Evolutionary conservation across 2,888 invertebrate genomes (phyloP), one percentile per base, ranked within the genome.

Genomic region (Machimus rusticus): DNA sequence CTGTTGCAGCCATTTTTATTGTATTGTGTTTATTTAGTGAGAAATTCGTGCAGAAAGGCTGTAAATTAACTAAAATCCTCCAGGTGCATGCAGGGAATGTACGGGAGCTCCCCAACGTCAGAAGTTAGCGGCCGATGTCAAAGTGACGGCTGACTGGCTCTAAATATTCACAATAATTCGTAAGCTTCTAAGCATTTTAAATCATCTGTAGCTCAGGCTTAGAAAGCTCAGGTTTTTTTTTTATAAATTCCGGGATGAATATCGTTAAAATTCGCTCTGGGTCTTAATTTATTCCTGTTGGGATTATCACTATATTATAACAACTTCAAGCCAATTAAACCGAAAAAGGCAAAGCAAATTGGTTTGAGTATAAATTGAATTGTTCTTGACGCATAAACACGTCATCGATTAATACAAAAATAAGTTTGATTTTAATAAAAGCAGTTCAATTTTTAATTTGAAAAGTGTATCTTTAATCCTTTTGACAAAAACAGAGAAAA

Each of bases 1-100:
- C 93, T 91, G 92, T 92, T 90, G 91, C 90, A 74, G 92, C 91
- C 91, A 92, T 92, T 91, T 90, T 90, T 92, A 92, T 43, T 92
- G 90, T 23, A n/a, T 46, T 9, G 23, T 66, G 12, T 23, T 23
- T 66, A 8, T 14, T 66, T 8, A 28, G 12, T 66, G 19, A 12
- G 9, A 66, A 23, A 66, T 28, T 66, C 12, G 28, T 66, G 19
- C 28, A 19, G n/a, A 19, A 28, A 8, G 23, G 28, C 66, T 66
- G 8, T 12, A 66, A 66, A 9, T 14, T 12, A 23, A 66, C 6
- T 12, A 66, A 23, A 66, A 28, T 19, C 28, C 66, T 8, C 66
- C 66, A 66, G 66, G 28, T 66, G 66, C 66, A 66, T 3, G 66
- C 28, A 28, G 28, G 66, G 23, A 66, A 66, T 66, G 23, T 23